Evolutionary conservation across 1,140 invertebrate genomes (phyloP), one percentile per base, ranked within the genome.

Genomic region (Drosophila navojoa): DNA sequence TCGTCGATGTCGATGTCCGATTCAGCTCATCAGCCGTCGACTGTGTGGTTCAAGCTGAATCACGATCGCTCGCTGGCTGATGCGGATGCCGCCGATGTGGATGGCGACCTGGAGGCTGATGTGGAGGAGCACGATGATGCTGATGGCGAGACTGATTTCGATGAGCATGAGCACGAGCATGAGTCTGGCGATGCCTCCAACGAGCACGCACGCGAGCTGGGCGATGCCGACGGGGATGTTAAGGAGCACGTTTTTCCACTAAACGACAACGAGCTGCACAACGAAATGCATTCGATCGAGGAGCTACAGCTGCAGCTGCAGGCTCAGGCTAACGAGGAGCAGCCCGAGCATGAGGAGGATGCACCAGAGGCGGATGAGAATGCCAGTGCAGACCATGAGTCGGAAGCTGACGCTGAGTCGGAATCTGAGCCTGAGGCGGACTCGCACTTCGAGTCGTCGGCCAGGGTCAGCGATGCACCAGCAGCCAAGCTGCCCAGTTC

Each of bases 1-100:
- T 89, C 84, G 10, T 76, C 82, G 35, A 49, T 60, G 47, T 35
- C n/a, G 68, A 78, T 72, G 7, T 35, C 63, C 1, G 79, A 80
- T 19, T 70, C 61, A 11, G 54, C 69, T 4, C 79, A 74, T 44
- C 86, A 91, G 59, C 87, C 89, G 3, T 91, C 87, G 40, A 90
- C 87, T 25, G 82, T 86, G 16, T 90, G 87, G 49, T 78, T 91
- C 38, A 91, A 91, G 55, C 68, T 91, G 15, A 89, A 91, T 77
- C 90, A 91, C 15, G 90, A 91, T 32, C 85, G 90, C 22, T 79
- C 85, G 35, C 76, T 90, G 54, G 75, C 58, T 29, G 82, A 87
- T 15, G 38, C 79, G 42, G 75, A 75, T 16, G 52, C 60, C 29
- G 44, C 63, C 22, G 85, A 81, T 45, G 80, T 75, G 45, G 80